Evolutionary conservation across 2,113 vertebrate species (phyloP).

Genomic region (Cephalopholis sonnerati): DNA sequence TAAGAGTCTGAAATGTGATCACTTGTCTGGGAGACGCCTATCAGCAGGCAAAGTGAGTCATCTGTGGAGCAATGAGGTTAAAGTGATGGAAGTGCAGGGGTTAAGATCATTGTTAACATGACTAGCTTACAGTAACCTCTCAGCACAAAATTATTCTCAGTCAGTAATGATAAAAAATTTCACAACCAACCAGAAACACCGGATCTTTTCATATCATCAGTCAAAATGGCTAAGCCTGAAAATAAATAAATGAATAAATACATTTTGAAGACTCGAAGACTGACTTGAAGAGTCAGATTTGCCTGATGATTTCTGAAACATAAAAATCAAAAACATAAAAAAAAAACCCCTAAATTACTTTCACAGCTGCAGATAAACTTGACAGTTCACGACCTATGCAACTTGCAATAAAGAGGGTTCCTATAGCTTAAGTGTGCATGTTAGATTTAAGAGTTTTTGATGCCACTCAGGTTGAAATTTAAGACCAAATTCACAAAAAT

Average conservation of each 20-base stretch:
- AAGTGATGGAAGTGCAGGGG: slow-evolving; percentile 25
- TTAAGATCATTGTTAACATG: slow-evolving; percentile 20
- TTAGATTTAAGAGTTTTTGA: too few relatives aligned
- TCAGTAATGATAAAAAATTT: neutral
- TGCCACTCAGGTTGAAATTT: too few relatives aligned
- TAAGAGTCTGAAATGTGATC: slow-evolving; percentile 64
- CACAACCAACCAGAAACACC: neutral
- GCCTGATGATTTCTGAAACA: neutral
- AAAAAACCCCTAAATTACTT: neutral
- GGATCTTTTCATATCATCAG: neutral
- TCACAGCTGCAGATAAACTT: too few relatives aligned
- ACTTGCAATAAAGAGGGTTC: too few relatives aligned
- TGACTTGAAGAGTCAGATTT: neutral
- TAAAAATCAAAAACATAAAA: neutral
- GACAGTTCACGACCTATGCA: too few relatives aligned
- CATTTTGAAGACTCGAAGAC: neutral
- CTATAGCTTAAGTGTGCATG: too few relatives aligned
- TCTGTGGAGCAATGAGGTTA: slow-evolving; percentile 51
- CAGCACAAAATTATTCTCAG: neutral
- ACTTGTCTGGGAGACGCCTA: slow-evolving; percentile 44
- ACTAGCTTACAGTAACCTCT: neutral
- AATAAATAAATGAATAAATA: too few relatives aligned
- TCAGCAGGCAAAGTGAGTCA: slow-evolving; percentile 51
- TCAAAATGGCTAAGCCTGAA: neutral
- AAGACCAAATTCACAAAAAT: too few relatives aligned